Base-by-base conservation (phyloP, 1,140 invertebrate genomes). In the Lasioglossum baleicum region DNA sequence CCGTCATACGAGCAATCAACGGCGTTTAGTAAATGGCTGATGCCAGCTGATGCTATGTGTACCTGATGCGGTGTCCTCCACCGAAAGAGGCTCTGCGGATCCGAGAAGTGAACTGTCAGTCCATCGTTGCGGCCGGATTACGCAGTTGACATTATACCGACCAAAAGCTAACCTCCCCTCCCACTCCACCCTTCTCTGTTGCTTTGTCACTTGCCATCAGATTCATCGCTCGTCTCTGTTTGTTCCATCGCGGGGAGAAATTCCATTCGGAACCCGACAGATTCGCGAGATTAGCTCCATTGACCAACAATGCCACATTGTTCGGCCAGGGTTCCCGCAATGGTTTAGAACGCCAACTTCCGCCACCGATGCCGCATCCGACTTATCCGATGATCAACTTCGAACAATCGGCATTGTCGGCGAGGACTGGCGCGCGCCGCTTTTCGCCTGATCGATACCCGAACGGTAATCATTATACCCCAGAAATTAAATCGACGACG, bases 51-150 rank as follows among this genome's bases (percentile, higher is more conserved):
- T 70, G 75, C 75, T 53, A 5, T 75, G 26, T 26, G 26, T 1
- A 82, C 10, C 68, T 7, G 53, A 79, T 83, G 68, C 82, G 60
- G n/a, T 26, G 22, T 40, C 40, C 48, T 61, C 26, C 26, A 64
- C 26, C 26, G 66, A 86, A 83, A 83, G 72, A 85, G 84, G 69
- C 65, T 63, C 67, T 72, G 81, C 77, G 80, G 82, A 58, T 75
- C 53, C 80, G 35, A 83, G 86, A 83, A 76, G 61, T 61, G 70
- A 65, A 80, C 60, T 64, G 78, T 70, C 68, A 77, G 58, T 81
- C 81, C 82, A 88, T 85, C 85, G 82, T 83, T 82, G 75, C 83
- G 76, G 76, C 77, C 81, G 88, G 82, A 89, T 89, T 90, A 88
- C 83, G 75, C 77, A 75, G 60, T 60, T 80, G 82, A 73, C 83